These are phyloP conservation scores for Paguma larvata DNA, from an alignment of 2,797 vertebrate species.

Conservation along the genomic window DNA sequence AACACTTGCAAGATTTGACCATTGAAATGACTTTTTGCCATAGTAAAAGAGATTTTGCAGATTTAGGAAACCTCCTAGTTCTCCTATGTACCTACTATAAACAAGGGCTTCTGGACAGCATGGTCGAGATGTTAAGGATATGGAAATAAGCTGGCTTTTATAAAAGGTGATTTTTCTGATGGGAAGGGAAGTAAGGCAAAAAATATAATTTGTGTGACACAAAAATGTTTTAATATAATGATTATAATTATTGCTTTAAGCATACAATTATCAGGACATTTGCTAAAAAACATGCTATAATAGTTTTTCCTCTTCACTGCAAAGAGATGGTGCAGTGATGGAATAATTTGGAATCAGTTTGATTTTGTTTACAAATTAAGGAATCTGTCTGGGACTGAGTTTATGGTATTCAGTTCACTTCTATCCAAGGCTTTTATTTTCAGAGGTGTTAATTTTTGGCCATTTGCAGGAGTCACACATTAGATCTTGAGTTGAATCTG, in stretches of 20 bases:
- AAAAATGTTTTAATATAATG: background rate
- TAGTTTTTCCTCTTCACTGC: conserved; percentile 37
- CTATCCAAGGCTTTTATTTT: conserved; percentile 55
- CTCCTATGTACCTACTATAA: background rate
- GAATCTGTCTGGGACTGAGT: conserved; percentile 30
- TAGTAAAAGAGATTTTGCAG: conserved; percentile 16
- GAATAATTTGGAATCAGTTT: background rate
- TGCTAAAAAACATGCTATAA: background rate
- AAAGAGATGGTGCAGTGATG: background rate
- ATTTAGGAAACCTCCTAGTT: conserved; percentile 13
- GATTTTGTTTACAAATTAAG: conserved; percentile 43
- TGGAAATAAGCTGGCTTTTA: background rate
- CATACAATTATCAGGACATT: background rate
- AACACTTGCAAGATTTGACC: background rate
- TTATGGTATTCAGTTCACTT: conserved; percentile 69
- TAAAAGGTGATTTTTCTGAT: conserved; percentile 41
- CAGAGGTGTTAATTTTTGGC: background rate
- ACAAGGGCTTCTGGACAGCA: background rate
- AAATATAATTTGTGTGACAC: conserved; percentile 3
- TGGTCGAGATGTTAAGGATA: background rate
- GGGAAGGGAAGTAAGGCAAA: conserved; percentile 55
- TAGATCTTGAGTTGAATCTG: conserved; percentile 40
- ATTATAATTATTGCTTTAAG: background rate
- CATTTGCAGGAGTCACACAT: conserved; percentile 54
- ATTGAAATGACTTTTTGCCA: background rate